A percentile compares a stretch with the other conserved stretches of the same genome.
Conservation (phyloP, 2,113 vertebrate species). For the Anolis sagrei region DNA sequence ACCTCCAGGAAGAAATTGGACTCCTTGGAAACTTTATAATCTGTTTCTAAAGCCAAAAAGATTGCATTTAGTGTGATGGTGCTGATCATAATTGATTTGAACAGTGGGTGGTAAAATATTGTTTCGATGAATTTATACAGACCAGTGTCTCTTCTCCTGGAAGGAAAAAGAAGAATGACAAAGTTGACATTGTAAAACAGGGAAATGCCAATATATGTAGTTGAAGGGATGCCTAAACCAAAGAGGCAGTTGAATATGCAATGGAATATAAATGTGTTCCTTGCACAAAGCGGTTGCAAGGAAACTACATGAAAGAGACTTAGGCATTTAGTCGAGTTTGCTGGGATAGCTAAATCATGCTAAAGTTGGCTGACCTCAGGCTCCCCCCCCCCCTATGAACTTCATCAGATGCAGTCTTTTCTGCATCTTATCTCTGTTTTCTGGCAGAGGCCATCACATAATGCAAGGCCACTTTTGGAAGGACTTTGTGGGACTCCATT, state of each 20-base stretch:
- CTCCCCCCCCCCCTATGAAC: no score
- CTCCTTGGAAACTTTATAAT: fast-evolving
- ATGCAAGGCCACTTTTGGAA: no score
- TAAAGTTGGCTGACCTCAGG: no score
- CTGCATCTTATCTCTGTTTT: no score
- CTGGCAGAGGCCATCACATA: no score
- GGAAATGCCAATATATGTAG: not conserved
- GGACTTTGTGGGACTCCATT: no score
- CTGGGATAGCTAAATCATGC: not conserved
- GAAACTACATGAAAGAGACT: not conserved
- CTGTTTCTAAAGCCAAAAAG: not conserved
- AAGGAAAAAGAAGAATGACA: not conserved
- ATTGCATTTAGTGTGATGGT: not conserved
- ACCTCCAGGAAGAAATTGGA: not conserved
- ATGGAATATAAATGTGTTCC: no score
- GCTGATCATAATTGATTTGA: not conserved
- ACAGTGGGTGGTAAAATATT: not conserved
- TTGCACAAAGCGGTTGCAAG: no score
- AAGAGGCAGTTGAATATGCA: not conserved
- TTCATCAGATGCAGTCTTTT: no score
- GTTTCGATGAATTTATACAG: not conserved
- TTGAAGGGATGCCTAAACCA: not conserved
- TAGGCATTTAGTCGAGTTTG: not conserved
- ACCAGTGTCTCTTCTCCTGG: slow-evolving; percentile 7
- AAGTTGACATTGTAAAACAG: not conserved